Conservation (phyloP, 2,113 vertebrate genomes). For the Pelmatolapia mariae region DNA sequence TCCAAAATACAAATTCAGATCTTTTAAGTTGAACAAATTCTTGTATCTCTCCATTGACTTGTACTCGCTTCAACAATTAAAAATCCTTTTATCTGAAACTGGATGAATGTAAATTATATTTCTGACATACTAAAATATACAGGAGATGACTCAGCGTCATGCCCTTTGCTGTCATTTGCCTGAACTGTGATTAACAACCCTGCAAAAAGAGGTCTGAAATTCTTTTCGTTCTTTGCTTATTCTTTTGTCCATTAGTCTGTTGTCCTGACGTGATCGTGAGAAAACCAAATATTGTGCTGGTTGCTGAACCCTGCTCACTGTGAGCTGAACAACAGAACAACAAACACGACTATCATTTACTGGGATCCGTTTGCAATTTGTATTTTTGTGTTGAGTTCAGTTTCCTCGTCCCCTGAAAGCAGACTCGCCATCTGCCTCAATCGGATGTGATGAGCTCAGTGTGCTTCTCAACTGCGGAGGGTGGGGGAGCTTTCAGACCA, state of each 20-base stretch:
- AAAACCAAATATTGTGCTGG: background rate
- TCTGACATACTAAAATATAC: background rate
- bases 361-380: background rate
- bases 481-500: background rate
- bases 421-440: background rate
- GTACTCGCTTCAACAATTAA: fast-evolving
- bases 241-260: background rate
- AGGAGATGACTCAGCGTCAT: background rate
- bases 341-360: background rate
- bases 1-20: background rate
- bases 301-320: fast-evolving
- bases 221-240: background rate
- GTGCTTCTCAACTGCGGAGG: background rate
- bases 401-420: background rate
- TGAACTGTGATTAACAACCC: background rate
- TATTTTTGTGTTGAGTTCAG: background rate
- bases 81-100: background rate
- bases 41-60: fast-evolving
- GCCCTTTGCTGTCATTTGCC: background rate
- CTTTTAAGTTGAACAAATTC: background rate
- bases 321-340: too few relatives aligned
- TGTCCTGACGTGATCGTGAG: background rate
- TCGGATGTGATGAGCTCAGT: background rate
- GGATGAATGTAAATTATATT: background rate
- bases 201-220: background rate